These are phyloP conservation scores for Vanacampus margaritifer DNA, from an alignment of 2,113 vertebrate species.

Conservation along the genomic window DNA sequence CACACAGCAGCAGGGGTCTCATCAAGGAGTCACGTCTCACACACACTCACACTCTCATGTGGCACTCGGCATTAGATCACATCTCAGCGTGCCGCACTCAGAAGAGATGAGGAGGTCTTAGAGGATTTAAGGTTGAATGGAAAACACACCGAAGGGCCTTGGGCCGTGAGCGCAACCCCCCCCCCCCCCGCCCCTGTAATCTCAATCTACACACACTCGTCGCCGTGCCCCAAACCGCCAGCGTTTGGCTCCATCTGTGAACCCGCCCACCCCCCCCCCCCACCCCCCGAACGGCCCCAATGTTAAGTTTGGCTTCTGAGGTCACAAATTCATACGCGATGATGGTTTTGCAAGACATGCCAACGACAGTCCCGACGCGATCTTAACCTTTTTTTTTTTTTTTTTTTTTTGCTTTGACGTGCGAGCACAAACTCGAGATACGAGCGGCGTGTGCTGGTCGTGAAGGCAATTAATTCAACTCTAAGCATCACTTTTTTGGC, in stretches of 20 bases:
- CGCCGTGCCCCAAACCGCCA: constrained; percentile 19
- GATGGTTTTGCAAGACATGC: no score
- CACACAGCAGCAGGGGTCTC: constrained; percentile 47
- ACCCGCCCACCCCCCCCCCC: no score
- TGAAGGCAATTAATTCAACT: no score
- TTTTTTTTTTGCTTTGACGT: no score
- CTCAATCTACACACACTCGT: constrained; percentile 52
- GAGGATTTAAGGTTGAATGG: constrained; percentile 66
- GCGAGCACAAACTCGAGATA: no score
- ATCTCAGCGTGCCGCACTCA: constrained; percentile 68
- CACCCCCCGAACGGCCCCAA: background rate
- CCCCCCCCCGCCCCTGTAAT: constrained; percentile 36
- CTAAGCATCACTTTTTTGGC: no score
- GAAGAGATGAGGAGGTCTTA: constrained; percentile 67
- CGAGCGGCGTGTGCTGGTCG: no score
- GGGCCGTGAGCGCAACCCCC: constrained; percentile 36
- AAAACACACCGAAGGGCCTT: constrained; percentile 62
- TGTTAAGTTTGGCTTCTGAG: no score
- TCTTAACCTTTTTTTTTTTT: no score
- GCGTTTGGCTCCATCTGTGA: constrained; percentile 42
- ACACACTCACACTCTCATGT: constrained; percentile 47
- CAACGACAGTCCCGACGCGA: no score
- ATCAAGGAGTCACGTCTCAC: constrained; percentile 53
- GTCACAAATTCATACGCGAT: no score
- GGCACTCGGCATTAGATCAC: constrained; percentile 71